A percentile compares a stretch with the other conserved stretches of the same genome.
These are phyloP conservation scores for Babyrousa celebensis DNA, from an alignment of 2,797 vertebrate species.

Conservation along the genomic window DNA sequence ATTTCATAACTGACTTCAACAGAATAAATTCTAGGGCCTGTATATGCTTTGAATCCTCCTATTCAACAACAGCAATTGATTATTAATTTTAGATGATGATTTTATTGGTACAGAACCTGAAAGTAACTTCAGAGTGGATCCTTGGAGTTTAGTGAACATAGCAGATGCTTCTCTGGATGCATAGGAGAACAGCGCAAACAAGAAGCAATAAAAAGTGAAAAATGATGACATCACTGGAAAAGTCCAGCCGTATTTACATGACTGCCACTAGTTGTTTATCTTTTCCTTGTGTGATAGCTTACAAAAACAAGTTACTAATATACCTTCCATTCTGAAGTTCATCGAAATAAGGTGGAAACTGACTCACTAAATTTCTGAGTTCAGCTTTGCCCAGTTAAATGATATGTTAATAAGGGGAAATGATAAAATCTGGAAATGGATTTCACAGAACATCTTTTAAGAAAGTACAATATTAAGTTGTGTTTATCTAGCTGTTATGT, in stretches of 20 bases:
- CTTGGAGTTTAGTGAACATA: constrained; percentile 74
- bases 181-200: constrained; percentile 75
- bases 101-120: constrained; percentile 76
- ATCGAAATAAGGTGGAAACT: constrained; percentile 41
- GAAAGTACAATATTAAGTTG: neutral
- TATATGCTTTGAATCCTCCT: constrained; percentile 24
- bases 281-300: constrained; percentile 66
- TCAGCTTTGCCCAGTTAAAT: constrained; percentile 28
- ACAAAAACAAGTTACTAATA: constrained; percentile 56
- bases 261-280: constrained; percentile 61
- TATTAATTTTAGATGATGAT: constrained; percentile 75
- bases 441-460: constrained; percentile 27
- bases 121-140: constrained; percentile 82
- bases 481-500: neutral
- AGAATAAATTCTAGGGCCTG: constrained; percentile 28
- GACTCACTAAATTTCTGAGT: constrained; percentile 1
- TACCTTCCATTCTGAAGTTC: constrained; percentile 58
- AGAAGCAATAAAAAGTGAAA: constrained; percentile 55
- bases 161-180: constrained; percentile 77
- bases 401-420: neutral
- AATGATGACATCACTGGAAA: constrained; percentile 68
- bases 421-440: neutral
- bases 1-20: constrained; percentile 66
- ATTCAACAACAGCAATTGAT: constrained; percentile 71
- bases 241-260: constrained; percentile 78